These are phyloP conservation scores for Troides oblongomaculatus DNA, from an alignment of 2,888 invertebrate species.

Conservation along the genomic window DNA sequence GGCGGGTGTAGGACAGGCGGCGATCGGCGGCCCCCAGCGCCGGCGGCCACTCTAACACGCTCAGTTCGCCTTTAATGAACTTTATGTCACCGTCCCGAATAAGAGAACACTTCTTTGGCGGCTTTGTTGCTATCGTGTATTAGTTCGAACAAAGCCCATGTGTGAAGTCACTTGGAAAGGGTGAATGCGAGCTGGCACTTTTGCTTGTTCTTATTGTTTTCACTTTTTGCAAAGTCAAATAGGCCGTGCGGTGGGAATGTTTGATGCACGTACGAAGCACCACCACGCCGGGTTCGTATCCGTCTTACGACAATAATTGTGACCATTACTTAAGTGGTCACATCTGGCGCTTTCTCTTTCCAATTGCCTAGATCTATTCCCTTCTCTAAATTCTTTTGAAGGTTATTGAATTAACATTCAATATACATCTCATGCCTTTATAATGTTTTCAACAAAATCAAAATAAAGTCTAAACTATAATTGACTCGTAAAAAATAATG, in stretches of 20 bases:
- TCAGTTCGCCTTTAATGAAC: slow-evolving; percentile 76
- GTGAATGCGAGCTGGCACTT: slow-evolving; percentile 61
- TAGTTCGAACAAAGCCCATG: slow-evolving; percentile 68
- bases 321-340: neutral
- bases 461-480: no score
- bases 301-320: neutral
- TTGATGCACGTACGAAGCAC: slow-evolving; percentile 33
- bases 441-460: no score
- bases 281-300: neutral
- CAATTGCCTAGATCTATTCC: neutral
- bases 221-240: slow-evolving; percentile 60
- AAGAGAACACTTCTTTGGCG: slow-evolving; percentile 72
- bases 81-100: slow-evolving; percentile 75
- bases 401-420: no score
- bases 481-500: no score
- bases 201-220: slow-evolving; percentile 64
- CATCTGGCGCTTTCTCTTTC: neutral
- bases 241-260: slow-evolving; percentile 43
- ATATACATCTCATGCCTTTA: no score
- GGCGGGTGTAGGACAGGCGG: slow-evolving; percentile 39
- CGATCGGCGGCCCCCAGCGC: slow-evolving; percentile 55
- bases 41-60: slow-evolving; percentile 73
- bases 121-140: slow-evolving; percentile 71
- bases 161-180: slow-evolving; percentile 68
- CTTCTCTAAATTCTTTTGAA: no score